These are phyloP conservation scores for Drosophila bunnanda DNA, from an alignment of 2,888 invertebrate genomes.

Conservation along the genomic window DNA sequence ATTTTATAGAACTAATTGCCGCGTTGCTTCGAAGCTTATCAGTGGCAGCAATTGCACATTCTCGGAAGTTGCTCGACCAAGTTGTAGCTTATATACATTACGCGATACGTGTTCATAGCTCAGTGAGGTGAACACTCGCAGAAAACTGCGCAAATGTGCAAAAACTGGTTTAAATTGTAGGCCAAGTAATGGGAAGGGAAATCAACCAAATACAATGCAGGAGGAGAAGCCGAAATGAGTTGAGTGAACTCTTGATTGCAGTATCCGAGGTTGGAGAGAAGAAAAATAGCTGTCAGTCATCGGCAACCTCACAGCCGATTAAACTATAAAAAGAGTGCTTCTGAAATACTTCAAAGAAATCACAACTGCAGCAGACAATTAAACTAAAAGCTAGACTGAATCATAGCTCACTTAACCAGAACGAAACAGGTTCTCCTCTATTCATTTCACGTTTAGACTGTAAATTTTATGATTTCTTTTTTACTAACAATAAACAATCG, in stretches of 20 bases:
- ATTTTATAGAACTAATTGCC: not conserved
- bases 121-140: constrained; percentile 23
- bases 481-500: constrained; percentile 28
- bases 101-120: constrained; percentile 38
- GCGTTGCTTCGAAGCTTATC: constrained; percentile 29
- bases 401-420: constrained; percentile 9
- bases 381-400: constrained; percentile 1
- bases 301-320: not conserved
- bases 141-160: constrained; percentile 32
- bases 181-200: constrained; percentile 21
- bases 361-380: constrained; percentile 8
- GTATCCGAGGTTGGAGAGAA: not conserved
- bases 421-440: constrained; percentile 15
- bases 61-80: constrained; percentile 21
- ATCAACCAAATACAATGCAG: constrained; percentile 20
- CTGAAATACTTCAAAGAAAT: not conserved
- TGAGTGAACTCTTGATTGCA: constrained; percentile 40
- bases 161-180: constrained; percentile 45
- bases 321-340: constrained; percentile 7
- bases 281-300: not conserved
- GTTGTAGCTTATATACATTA: constrained; percentile 6
- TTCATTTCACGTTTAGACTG: constrained; percentile 27
- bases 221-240: constrained; percentile 13
- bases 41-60: constrained; percentile 30
- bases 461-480: constrained; percentile 31